Percentiles rank a stretch among this genome's conserved stretches.
These are phyloP conservation scores for Lacerta agilis DNA, from an alignment of 2,797 vertebrate species.

Conservation along the genomic window DNA sequence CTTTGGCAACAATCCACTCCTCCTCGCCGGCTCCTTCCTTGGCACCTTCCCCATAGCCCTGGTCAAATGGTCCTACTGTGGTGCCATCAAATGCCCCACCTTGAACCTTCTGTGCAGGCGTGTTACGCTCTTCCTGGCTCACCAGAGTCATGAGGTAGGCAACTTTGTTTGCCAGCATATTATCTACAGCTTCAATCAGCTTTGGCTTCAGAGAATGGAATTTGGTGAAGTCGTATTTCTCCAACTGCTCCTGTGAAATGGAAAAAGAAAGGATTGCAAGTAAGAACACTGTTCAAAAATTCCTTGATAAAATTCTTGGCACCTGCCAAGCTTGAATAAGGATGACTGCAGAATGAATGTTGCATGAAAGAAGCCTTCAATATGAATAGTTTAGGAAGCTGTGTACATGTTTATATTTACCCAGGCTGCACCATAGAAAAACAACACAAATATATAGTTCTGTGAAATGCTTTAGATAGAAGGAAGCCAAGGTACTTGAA, in stretches of 20 bases:
- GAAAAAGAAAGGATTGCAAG: constrained; percentile 27
- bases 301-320: constrained; percentile 1
- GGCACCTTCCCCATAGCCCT: constrained; percentile 94
- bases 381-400: background rate
- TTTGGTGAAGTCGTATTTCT: constrained; percentile 94
- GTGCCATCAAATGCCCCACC: constrained; percentile 95
- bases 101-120: constrained; percentile 85
- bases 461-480: background rate
- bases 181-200: constrained; percentile 93
- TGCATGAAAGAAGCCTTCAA: background rate
- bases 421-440: background rate
- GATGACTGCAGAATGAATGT: background rate
- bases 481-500: background rate
- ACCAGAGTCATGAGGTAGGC: constrained; percentile 90
- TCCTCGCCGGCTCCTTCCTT: constrained; percentile 91
- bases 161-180: constrained; percentile 93
- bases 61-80: constrained; percentile 91
- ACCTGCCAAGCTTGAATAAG: background rate
- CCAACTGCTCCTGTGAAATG: constrained; percentile 87
- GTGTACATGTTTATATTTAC: background rate
- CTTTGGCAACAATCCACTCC: constrained; percentile 94
- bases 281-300: background rate
- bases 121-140: constrained; percentile 89
- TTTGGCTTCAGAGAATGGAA: constrained; percentile 95
- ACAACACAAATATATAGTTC: background rate